Evolutionary conservation across 2,888 invertebrate species (phyloP), one percentile per base, ranked within the genome.

Genomic region (Nephrocerus scutellatus): DNA sequence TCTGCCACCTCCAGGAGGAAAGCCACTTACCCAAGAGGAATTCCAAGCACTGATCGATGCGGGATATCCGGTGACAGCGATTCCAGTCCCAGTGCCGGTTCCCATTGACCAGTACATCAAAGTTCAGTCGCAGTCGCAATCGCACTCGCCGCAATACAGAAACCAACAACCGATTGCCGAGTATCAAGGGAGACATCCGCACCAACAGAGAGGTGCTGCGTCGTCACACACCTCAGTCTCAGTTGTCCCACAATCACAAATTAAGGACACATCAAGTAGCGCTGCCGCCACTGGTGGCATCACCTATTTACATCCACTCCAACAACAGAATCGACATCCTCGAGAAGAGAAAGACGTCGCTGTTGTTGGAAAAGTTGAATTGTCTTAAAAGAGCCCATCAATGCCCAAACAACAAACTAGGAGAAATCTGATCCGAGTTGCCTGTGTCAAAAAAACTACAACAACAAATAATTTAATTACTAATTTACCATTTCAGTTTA

Each of bases 11-110:
- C 62, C 59, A 5, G 60, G 64, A 21, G 66, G 64, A 5, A 66
- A 66, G 10, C 68, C 68, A 2, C 49, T 68, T 5, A 65, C 64
- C 12, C 62, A 68, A 50, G 60, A 59, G 16, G 66, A 68, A 42
- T 68, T 68, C 43, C 68, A 68, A 44, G 66, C 67, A 1, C 55
- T 68, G 8, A 55, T 68, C 21, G 68, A 68, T 46, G 67, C 67
- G n/a, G 68, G 68, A 4, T 68, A 66, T 38, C 64, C 67, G 6
- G 66, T 68, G 4, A 60, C 62, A 41, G 67, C 68, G 1, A 64
- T 68, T 5, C 68, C 65, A 2, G 66, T 68, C 1, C 68, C 68
- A 0, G 63, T 68, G 6, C 68, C 68, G 21, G 63, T 68, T 4
- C 66, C 68, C 3, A 66, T 61, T 44, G 68, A 68, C 37, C 64